Conservation (phyloP, 92 coral and sea anemone species). For the Palythoa heliodiscus region DNA sequence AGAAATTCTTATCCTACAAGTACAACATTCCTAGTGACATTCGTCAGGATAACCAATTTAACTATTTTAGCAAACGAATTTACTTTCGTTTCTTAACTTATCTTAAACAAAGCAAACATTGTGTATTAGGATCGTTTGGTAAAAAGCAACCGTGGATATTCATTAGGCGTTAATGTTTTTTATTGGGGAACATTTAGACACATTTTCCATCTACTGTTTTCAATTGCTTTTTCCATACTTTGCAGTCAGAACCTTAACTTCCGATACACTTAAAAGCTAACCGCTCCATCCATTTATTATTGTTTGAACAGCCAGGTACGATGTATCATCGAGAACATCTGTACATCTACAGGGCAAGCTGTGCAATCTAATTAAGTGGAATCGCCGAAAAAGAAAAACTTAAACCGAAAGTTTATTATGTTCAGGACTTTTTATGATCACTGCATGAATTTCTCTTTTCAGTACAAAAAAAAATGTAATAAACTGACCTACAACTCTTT, state of each 20-base stretch:
- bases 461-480: neutral
- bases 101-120: neutral
- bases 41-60: neutral
- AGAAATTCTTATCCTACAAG: neutral
- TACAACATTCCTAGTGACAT: neutral
- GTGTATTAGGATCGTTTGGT: neutral
- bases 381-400: neutral
- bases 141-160: neutral
- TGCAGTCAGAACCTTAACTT: slow-evolving; percentile 20
- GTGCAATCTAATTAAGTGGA: slow-evolving; percentile 4
- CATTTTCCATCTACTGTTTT: neutral
- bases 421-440: neutral
- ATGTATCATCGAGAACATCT: neutral
- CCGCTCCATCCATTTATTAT: slow-evolving; percentile 12
- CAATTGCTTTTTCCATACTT: neutral
- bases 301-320: neutral
- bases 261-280: slow-evolving; percentile 9
- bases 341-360: slow-evolving; percentile 19
- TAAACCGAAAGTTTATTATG: neutral
- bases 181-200: slow-evolving; percentile 22
- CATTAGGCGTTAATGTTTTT: neutral
- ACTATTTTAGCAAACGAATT: neutral
- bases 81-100: neutral
- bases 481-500: too few relatives aligned
- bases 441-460: neutral